Evolutionary conservation across 1,140 invertebrate species (phyloP), one percentile per base, ranked within the genome.

Genomic region (Cardiocondyla obscurior): DNA sequence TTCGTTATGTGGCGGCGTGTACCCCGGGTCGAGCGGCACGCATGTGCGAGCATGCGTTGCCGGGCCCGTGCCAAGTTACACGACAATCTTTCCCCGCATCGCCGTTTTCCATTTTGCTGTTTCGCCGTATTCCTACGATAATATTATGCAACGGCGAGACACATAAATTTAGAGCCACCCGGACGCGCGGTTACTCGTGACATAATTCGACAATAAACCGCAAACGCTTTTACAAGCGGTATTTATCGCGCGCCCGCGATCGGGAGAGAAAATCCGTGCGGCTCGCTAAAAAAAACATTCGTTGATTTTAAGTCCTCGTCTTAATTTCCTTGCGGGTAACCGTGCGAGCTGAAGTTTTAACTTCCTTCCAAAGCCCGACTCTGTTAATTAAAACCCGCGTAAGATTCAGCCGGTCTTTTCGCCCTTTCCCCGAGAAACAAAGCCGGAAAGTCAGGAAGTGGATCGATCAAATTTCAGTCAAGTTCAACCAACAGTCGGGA

Each of bases 61-160:
- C 10, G 39, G 30, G 2, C 14, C 25, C n/a, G 44, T 6, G 44
- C 25, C 36, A 36, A 60, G 46, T 62, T 69, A 65, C 81, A 58
- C 22, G 42, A 69, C 42, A 62, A 73, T 65, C 73, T 76, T 64
- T 76, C 73, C 57, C 30, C 57, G 39, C 57, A 76, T 76, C 28
- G 72, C 16, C 58, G 57, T 76, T 36, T 64, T 76, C 58, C 44
- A 76, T 76, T 64, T 64, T 64, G 58, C 73, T 19, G 42, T 19
- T 76, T 84, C 42, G 76, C 60, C 36, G 76, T 64, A 58, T 76
- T 64, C 22, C 57, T 44, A 60, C 65, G 70, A 65, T 84, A 53
- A 84, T 83, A 69, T 84, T 86, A 81, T 72, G 65, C 76, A 70
- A 84, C 51, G 60, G 49, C 60, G 42, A 14, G 19, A 46, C 12